Evolutionary conservation across 2,113 vertebrate genomes (phyloP).

Genomic region (Neolamprologus devosi): DNA sequence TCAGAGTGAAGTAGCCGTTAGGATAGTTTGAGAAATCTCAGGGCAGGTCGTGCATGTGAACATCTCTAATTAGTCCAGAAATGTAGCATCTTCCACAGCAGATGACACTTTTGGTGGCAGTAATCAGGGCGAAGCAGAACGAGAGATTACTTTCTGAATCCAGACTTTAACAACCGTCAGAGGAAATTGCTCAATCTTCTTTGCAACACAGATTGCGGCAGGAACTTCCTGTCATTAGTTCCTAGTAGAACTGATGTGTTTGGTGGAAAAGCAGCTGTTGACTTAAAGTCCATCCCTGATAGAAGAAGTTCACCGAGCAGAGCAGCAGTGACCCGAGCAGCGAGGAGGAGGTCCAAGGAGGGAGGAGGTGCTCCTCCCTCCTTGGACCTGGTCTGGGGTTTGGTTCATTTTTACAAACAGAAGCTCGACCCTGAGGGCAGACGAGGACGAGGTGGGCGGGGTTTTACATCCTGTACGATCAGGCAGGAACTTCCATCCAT

Average conservation of each 20-base stretch:
- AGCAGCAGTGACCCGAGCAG: background rate
- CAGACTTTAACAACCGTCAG: background rate
- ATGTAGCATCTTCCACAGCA: background rate
- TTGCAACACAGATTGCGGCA: background rate
- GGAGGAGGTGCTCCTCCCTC: background rate
- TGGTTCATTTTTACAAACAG: background rate
- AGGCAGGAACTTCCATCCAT: background rate
- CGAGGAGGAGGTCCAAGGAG: rapidly evolving
- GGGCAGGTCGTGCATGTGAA: background rate
- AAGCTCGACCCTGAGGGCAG: background rate
- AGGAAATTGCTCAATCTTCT: background rate
- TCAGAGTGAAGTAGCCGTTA: background rate
- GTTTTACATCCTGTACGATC: background rate
- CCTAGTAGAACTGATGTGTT: background rate
- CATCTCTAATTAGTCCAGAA: background rate
- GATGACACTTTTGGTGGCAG: background rate
- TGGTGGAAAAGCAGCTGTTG: background rate
- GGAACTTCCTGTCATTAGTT: background rate
- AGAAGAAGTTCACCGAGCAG: background rate
- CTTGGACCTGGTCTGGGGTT: background rate
- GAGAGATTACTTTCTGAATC: background rate
- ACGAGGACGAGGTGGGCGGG: background rate
- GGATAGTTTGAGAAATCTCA: background rate
- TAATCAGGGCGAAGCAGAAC: background rate
- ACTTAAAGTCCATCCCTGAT: background rate